Conservation (phyloP, 2,113 vertebrate genomes). For the Cromileptes altivelis region DNA sequence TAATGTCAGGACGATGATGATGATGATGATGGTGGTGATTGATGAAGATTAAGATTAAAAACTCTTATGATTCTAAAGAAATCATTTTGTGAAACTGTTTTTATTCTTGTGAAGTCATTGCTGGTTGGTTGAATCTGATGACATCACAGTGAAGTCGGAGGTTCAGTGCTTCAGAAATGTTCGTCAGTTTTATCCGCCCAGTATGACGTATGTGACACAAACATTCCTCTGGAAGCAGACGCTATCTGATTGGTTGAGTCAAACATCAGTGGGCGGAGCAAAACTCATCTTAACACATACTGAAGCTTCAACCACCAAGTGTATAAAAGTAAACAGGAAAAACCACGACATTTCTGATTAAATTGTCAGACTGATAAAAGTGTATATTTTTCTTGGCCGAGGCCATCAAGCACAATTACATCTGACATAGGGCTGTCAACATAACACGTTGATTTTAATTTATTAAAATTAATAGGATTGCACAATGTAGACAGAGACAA, state of each 20-base stretch:
- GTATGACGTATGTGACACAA: background rate
- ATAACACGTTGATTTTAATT: too few species aligned
- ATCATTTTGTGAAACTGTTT: background rate
- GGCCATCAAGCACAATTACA: too few species aligned
- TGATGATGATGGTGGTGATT: constrained; percentile 53
- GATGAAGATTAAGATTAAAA: constrained; percentile 75
- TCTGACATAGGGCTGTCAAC: too few species aligned
- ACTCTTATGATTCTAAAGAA: constrained; percentile 70
- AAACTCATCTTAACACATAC: background rate
- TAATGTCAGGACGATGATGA: constrained; percentile 29
- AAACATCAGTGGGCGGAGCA: background rate
- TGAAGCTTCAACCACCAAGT: background rate
- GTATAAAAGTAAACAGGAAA: background rate
- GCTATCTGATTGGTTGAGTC: background rate
- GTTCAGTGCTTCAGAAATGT: background rate
- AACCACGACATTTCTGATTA: too few species aligned
- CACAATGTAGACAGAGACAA: too few species aligned
- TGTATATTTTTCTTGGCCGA: too few species aligned
- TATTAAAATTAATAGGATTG: too few species aligned
- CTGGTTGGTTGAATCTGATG: background rate
- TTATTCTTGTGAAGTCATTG: background rate
- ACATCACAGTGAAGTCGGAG: background rate
- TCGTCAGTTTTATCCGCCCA: background rate
- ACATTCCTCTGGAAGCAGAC: background rate
- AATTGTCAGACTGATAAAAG: too few species aligned